Base-by-base conservation (phyloP, 2,888 invertebrate genomes). In the Acanthoscelides obtectus region DNA sequence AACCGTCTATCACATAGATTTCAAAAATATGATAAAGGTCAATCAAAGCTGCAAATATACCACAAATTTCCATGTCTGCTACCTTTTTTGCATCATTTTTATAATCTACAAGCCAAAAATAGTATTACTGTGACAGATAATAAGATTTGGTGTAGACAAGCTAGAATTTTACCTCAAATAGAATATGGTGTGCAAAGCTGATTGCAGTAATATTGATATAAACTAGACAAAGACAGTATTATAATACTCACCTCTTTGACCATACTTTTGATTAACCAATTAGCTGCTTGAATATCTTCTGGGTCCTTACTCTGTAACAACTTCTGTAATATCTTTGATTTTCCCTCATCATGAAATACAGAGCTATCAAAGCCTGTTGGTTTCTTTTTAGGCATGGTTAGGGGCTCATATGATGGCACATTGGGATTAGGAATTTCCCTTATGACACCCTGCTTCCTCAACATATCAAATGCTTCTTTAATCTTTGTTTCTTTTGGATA, bases 191-290 rank as follows among this genome's bases (percentile, higher is more conserved):
- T n/a, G n/a, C n/a, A n/a, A n/a, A n/a, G n/a, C n/a, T n/a, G n/a
- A n/a, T n/a, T n/a, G n/a, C n/a, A n/a, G n/a, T n/a, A n/a, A n/a
- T n/a, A n/a, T n/a, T n/a, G n/a, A n/a, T n/a, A n/a, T n/a, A n/a
- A n/a, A n/a, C 63, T 19, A 66, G 20, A 70, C 20, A 72, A 71
- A 68, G 20, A 64, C 3, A 67, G 2, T 67, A 22, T 22, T 67
- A 2, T 67, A 20, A 25, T 1, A 20, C 25, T 67, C 65, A 93
- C 96, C 89, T 97, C 96, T 86, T 93, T 92, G 65, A 98, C 97
- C 91, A 98, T 95, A 81, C 93, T 94, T 85, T 98, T 98, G 77
- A 99, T 97, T 69, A 99, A 88, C 82, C 95, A 91, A 86, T 99
- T 99, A 0, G 99, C 99, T 79, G 96, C 95, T 86, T 97, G 95